Evolutionary conservation across 1,140 invertebrate genomes (phyloP), one percentile per base, ranked within the genome.

Genomic region (Drosophila sp.): DNA sequence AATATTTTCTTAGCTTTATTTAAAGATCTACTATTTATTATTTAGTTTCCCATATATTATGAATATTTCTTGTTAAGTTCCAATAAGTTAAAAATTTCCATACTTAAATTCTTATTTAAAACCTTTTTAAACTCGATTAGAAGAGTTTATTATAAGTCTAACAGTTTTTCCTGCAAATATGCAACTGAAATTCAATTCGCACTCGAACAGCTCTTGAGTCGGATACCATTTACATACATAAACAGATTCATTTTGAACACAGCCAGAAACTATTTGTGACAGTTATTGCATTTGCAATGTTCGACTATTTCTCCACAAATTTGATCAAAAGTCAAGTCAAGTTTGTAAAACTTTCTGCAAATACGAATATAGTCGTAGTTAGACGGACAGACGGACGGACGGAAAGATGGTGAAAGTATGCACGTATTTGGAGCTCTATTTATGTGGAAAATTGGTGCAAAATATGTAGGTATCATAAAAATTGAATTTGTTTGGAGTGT

Each of bases 341-440:
- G 36, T 38, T 38, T 27, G 45, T 13, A 27, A 46, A 25, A 46
- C 18, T 46, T 21, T n/a, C 2, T 11, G 11, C 21, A 21, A 46
- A 43, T 25, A 9, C 45, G 7, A 21, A 21, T 2, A 21, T 21
- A 21, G 1, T 21, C 21, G 21, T 21, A 21, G 2, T 18, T 11
- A 45, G 7, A 13, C n/a, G 11, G 25, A n/a, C 25, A 48, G 25
- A 11, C 45, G 4, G 21, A 21, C 11, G 25, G 18, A n/a, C 16
- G 1, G 2, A 34, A 46, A 50, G 4, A 45, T 38, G 36, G 36
- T 5, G n/a, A 67, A 29, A 54, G 34, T 54, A 21, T 36, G 43
- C 43, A 11, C 5, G 21, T 46, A 21, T 27, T 25, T 27, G 18
- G 13, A 29, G 46, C n/a, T 50, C 46, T 29, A 14, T 14, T 50